Evolutionary conservation across 2,888 invertebrate species (phyloP), one percentile per base, ranked within the genome.

Genomic region (Caenorhabditis sinica): DNA sequence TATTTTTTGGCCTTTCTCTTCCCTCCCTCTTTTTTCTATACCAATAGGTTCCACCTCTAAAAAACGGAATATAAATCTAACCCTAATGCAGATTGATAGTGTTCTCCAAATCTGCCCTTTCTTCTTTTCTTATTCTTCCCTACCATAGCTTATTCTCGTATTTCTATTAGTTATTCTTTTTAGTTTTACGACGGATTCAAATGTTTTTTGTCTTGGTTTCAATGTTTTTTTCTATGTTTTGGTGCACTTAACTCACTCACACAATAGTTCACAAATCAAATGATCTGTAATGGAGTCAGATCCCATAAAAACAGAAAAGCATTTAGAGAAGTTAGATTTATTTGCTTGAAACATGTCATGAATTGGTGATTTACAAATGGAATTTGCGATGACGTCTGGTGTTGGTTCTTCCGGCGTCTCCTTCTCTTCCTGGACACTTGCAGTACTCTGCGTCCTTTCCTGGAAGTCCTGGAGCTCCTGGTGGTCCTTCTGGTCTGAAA

Each of bases 381-480:
- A 83, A 83, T 69, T 79, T 83, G 69, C 83, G 79, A 63, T 83
- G 83, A 60, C 83, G 69, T 83, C 83, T 83, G 25, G 61, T 36
- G 40, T 40, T 40, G 17, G 28, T 58, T 23, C 75, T 49, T 40
- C 77, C 77, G 51, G 79, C 83, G 53, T 83, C 83, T 63, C 83
- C 79, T 68, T 84, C 84, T 72, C 84, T 71, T 43, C 74, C 71
- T 61, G 90, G 90, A 77, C 90, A 90, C 61, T 88, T 87, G 86
- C 90, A 89, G 79, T 89, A 89, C 68, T 87, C 87, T 66, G 88
- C 88, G 63, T 89, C 89, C 71, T 89, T 89, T 86, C 89, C 89
- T 65, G 83, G 79, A 15, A 53, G 69, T 79, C 88, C 88, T 33
- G 60, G 20, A 30, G 84, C 74, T 81, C 89, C 89, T 68, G 82